Base-by-base conservation (phyloP, 1,140 invertebrate genomes). In the Lineus longissimus region DNA sequence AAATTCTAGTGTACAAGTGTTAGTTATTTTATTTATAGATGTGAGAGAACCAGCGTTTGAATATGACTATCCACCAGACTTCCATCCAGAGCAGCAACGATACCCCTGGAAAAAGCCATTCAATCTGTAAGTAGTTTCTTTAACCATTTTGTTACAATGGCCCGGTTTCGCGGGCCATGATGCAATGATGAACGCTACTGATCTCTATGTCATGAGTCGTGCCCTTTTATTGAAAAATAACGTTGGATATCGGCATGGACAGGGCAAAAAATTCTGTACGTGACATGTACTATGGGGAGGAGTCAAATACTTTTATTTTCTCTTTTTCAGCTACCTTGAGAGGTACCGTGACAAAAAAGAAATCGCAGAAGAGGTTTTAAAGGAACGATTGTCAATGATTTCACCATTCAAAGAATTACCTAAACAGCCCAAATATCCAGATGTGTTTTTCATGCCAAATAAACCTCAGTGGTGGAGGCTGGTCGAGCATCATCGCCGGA, bases 301-400 rank as follows among this genome's bases (percentile, higher is more conserved):
- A n/a, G n/a, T n/a, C n/a, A n/a, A n/a, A n/a, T n/a, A n/a, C n/a
- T n/a, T n/a, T n/a, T n/a, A n/a, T n/a, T n/a, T n/a, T n/a, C n/a
- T n/a, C n/a, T n/a, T n/a, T n/a, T 70, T 23, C 66, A 86, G 86
- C 58, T 97, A 97, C 81, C 83, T 97, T 85, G 94, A 98, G 76
- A 88, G 87, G 72, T 95, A 97, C 74, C 86, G 92, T 69, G 93
- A 97, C 83, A 86, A 87, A 0, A 95, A 94, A 81, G 87, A 96
- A 65, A 85, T 94, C 0, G 86, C 88, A 54, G 93, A 96, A 78
- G 91, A 97, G 78, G 91, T 90, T 75, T 82, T 98, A 22, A 70
- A 91, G 55, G 87, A 88, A 41, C 92, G 93, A 77, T 76, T 98
- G 61, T 89, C 90, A 73, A 86, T 86, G 55, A 85, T 88, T 27